Percentiles rank a stretch among this genome's conserved stretches.
These are phyloP conservation scores for Tetramorium simillimum DNA, from an alignment of 1,140 invertebrate species.

Conservation along the genomic window DNA sequence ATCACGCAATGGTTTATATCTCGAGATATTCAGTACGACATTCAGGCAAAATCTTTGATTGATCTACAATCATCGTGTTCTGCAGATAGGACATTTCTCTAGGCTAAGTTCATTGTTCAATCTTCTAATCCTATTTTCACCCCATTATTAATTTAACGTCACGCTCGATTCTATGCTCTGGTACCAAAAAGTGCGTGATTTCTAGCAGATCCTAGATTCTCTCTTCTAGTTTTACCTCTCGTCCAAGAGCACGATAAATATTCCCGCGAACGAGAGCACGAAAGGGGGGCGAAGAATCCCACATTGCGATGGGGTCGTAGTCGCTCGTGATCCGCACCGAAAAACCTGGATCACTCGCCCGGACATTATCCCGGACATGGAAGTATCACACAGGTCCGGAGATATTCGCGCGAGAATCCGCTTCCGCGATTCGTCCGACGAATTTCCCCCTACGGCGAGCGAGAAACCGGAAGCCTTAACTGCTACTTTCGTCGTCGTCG, in stretches of 20 bases:
- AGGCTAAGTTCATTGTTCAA: neutral
- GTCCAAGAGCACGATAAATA: neutral
- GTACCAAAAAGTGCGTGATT: neutral
- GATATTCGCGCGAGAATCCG: slow-evolving; percentile 9
- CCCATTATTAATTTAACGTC: neutral
- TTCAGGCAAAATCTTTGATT: neutral
- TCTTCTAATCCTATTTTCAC: neutral
- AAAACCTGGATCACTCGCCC: neutral
- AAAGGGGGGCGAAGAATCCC: slow-evolving; percentile 23
- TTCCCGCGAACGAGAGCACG: neutral
- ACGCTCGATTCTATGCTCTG: neutral
- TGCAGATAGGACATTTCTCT: neutral
- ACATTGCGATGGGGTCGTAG: neutral
- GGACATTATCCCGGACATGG: neutral
- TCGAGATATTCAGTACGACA: neutral
- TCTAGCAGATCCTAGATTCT: neutral
- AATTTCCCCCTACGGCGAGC: neutral
- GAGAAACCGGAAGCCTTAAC: neutral
- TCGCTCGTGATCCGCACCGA: slow-evolving; percentile 3
- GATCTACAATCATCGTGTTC: neutral
- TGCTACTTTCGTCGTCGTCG: neutral
- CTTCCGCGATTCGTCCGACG: slow-evolving; percentile 14
- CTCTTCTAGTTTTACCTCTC: neutral
- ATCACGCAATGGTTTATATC: neutral
- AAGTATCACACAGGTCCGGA: neutral